Conservation (phyloP, 2,888 invertebrate species). For the Drosophila subsilvestris region DNA sequence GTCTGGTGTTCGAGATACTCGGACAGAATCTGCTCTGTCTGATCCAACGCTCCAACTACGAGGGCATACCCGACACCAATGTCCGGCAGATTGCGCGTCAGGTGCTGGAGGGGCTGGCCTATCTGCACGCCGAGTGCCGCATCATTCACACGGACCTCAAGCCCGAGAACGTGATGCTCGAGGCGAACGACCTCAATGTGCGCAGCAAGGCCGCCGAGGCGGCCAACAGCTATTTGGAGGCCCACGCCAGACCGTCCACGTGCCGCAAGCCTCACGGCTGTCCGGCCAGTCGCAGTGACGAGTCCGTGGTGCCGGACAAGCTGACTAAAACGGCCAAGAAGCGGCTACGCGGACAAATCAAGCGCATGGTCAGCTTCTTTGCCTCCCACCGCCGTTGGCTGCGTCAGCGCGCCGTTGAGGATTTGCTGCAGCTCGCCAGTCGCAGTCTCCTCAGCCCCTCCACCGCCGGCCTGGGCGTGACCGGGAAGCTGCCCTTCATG, state of each 20-base stretch:
- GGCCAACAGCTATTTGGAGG: constrained; percentile 94
- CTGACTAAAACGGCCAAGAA: constrained; percentile 96
- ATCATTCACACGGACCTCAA: constrained; percentile 97
- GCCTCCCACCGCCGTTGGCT: constrained; percentile 97
- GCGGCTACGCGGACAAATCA: constrained; percentile 85
- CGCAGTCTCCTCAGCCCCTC: constrained; percentile 76
- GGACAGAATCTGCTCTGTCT: constrained; percentile 98
- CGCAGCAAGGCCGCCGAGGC: constrained; percentile 95
- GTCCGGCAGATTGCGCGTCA: constrained; percentile 97
- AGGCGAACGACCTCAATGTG: constrained; percentile 94
- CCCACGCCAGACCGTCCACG: constrained; percentile 90
- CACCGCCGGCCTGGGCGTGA: constrained; percentile 34
- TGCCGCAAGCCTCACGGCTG: constrained; percentile 87
- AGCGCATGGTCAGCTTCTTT: constrained; percentile 90
- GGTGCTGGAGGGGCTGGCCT: constrained; percentile 97
- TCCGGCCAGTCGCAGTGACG: not conserved
- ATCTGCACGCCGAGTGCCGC: constrained; percentile 97
- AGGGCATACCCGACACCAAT: constrained; percentile 97
- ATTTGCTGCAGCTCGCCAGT: constrained; percentile 83
- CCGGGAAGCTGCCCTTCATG: constrained; percentile 38
- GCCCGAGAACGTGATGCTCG: constrained; percentile 97
- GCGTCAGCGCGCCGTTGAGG: constrained; percentile 89
- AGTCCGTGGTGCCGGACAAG: constrained; percentile 84
- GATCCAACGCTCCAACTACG: constrained; percentile 98
- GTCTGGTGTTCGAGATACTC: constrained; percentile 99